These are phyloP conservation scores for Rhadina sibilatrix DNA, from an alignment of 2,113 vertebrate species.

Conservation along the genomic window DNA sequence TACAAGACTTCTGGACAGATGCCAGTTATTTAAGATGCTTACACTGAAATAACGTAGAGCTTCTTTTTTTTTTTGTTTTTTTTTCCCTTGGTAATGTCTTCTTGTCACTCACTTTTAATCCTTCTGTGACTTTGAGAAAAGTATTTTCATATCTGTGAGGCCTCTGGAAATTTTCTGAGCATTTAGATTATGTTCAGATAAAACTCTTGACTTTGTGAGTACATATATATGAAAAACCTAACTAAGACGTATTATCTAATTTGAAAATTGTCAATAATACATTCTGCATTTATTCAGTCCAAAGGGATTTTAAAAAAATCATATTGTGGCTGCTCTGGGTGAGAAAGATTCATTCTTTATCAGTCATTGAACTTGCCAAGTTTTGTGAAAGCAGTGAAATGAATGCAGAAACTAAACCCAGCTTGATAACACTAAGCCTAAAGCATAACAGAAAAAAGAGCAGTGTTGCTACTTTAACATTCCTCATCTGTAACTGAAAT, in stretches of 20 bases:
- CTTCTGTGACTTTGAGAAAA: neutral
- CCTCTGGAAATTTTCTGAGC: neutral
- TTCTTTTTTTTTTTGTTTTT: neutral
- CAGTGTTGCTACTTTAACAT: neutral
- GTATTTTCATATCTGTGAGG: neutral
- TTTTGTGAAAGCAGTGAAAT: neutral
- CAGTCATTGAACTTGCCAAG: neutral
- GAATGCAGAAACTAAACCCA: neutral
- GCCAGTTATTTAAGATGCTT: neutral
- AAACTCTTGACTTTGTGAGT: neutral
- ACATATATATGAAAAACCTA: neutral
- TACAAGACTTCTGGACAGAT: neutral
- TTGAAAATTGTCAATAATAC: neutral
- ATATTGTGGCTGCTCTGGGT: neutral
- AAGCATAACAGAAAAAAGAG: neutral
- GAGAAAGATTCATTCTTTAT: neutral
- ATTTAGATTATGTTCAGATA: neutral
- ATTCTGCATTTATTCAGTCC: neutral
- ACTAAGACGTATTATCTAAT: neutral
- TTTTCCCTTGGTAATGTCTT: neutral
- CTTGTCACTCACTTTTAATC: neutral
- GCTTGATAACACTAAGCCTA: neutral
- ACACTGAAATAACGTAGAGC: neutral
- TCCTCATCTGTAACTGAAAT: neutral
- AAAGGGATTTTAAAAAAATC: neutral